Evolutionary conservation across 2,113 vertebrate genomes (phyloP).

Genomic region (Chlamydotis undulata): DNA sequence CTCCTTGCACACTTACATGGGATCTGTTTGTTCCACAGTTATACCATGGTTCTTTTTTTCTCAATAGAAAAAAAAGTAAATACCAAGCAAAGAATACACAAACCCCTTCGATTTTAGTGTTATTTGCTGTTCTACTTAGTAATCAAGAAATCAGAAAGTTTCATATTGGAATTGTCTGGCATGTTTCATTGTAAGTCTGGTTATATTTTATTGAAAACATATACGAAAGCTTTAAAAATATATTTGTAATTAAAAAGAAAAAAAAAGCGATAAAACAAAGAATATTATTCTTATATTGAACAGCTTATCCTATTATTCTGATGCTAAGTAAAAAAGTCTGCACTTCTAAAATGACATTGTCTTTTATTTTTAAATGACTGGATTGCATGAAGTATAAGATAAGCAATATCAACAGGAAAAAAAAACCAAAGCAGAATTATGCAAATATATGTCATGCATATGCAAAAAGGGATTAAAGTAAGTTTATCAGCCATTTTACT

Average conservation of each 20-base stretch:
- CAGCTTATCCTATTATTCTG: background rate
- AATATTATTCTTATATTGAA: background rate
- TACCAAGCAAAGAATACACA: background rate
- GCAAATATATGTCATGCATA: background rate
- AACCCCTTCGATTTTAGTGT: rapidly evolving
- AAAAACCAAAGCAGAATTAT: background rate
- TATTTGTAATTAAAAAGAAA: background rate
- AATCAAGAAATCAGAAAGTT: background rate
- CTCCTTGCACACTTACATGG: background rate
- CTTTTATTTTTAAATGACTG: background rate
- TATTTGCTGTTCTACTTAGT: background rate
- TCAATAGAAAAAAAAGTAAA: background rate
- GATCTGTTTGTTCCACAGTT: background rate
- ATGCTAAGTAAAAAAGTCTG: background rate
- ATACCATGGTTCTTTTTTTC: background rate
- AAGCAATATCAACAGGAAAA: background rate
- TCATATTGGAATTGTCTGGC: background rate
- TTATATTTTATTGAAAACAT: background rate
- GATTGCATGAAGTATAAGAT: background rate
- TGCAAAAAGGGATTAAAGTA: background rate
- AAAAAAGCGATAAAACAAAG: background rate
- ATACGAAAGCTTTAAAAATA: background rate
- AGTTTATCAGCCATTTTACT: background rate
- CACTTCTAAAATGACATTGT: background rate
- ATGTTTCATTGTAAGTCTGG: background rate